These are phyloP conservation scores for Plagodis pulveraria DNA, from an alignment of 2,888 invertebrate species.

Conservation along the genomic window DNA sequence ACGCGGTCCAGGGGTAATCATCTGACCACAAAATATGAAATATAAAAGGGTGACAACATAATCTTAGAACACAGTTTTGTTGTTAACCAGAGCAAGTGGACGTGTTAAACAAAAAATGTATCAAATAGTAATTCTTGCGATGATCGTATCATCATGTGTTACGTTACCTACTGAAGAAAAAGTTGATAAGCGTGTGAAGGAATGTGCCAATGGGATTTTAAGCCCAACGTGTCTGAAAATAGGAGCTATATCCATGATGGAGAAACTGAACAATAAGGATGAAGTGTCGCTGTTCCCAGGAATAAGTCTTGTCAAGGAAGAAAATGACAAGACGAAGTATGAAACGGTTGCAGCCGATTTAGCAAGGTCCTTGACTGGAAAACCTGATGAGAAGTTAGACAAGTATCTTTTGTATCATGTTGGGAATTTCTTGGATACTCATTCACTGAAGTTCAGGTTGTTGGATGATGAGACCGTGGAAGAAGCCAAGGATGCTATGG, in stretches of 20 bases:
- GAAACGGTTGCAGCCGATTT: conserved; percentile 83
- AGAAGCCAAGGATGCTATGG: conserved; percentile 76
- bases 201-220: conserved; percentile 71
- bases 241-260: conserved; percentile 73
- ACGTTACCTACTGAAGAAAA: conserved; percentile 53
- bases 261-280: conserved; percentile 71
- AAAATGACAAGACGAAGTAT: conserved; percentile 84
- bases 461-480: conserved; percentile 85
- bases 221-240: conserved; percentile 75
- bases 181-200: conserved; percentile 57
- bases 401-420: conserved; percentile 89
- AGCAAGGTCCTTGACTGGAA: conserved; percentile 88
- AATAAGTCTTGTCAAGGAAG: conserved; percentile 89
- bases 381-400: conserved; percentile 89
- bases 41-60: conserved; percentile 66
- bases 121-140: conserved; percentile 40
- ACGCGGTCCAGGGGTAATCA: conserved; percentile 60
- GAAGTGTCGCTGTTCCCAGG: conserved; percentile 70
- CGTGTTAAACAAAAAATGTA: conserved; percentile 57
- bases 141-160: conserved; percentile 40
- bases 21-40: conserved; percentile 64
- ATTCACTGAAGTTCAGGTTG: conserved; percentile 88
- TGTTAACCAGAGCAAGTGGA: conserved; percentile 43
- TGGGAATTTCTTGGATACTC: conserved; percentile 87
- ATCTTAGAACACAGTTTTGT: conserved; percentile 52